A percentile compares a stretch with the other conserved stretches of the same genome.
phyloP scores from a whole-genome alignment of 1,140 invertebrate genomes.

The Himalopsyche phryganea region DNA sequence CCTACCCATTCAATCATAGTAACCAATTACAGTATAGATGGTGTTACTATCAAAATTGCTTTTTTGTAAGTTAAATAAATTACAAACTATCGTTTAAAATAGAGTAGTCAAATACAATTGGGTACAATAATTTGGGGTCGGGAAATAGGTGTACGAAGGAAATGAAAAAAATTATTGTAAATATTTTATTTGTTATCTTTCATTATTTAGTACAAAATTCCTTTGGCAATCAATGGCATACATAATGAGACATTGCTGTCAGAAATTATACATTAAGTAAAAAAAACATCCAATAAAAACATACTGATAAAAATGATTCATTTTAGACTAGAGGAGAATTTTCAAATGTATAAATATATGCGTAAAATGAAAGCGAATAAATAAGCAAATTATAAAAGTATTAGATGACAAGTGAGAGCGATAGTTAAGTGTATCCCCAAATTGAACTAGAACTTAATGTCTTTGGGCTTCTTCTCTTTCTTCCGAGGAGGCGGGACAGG shows the following conservation, averaged over 20 bases:
- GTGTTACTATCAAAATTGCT: too few relatives aligned
- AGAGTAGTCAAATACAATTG: too few relatives aligned
- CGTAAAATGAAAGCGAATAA: conserved; percentile 18
- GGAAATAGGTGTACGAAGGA: too few relatives aligned
- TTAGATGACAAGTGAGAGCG: conserved; percentile 1
- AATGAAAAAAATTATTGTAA: conserved; percentile 11
- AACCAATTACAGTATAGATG: too few relatives aligned
- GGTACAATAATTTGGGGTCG: too few relatives aligned
- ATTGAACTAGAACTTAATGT: conserved; percentile 38
- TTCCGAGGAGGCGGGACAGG: conserved; percentile 52
- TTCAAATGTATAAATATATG: conserved; percentile 38
- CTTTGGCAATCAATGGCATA: conserved; percentile 31
- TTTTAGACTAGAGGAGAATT: conserved; percentile 38
- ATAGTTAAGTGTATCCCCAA: neutral
- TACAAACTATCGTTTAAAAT: too few relatives aligned
- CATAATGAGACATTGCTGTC: conserved; percentile 16
- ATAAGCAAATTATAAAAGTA: conserved; percentile 16
- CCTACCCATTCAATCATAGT: too few relatives aligned
- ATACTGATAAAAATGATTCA: conserved; percentile 24
- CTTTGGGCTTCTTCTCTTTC: conserved; percentile 54
- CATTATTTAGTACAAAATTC: conserved; percentile 32
- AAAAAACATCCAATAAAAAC: conserved; percentile 22
- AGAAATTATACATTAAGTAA: conserved; percentile 18
- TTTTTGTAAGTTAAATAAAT: too few relatives aligned
- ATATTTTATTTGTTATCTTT: conserved; percentile 23